Evolutionary conservation across 2,797 vertebrate species (phyloP).

Genomic region (Notolabrus celidotus): DNA sequence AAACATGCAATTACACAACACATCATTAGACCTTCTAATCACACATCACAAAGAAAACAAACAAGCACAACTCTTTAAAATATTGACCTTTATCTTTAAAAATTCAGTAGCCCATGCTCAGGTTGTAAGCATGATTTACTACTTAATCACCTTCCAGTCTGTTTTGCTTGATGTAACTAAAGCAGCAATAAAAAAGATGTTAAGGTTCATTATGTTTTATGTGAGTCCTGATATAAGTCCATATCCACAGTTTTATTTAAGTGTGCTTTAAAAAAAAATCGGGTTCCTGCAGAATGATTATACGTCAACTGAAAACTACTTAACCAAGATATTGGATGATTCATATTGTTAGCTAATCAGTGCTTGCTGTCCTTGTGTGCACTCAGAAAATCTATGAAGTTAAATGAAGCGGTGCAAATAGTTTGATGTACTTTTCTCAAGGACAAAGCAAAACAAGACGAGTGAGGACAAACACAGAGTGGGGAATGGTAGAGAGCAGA

Average conservation of each 20-base stretch:
- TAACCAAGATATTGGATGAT: not conserved
- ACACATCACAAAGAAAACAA: too few species aligned
- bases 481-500: not conserved
- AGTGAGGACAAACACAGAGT: not conserved
- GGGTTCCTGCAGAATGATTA: not conserved
- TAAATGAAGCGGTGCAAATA: not conserved
- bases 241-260: too few species aligned
- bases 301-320: not conserved
- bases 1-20: too few species aligned
- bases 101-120: not conserved
- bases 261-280: not conserved
- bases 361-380: not conserved
- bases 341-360: not conserved
- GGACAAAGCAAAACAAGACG: not conserved
- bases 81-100: not conserved
- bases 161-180: not conserved
- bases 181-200: not conserved
- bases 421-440: conserved; percentile 6
- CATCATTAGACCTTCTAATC: too few species aligned
- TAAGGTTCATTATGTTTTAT: not conserved
- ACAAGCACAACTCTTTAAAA: too few species aligned
- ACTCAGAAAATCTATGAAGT: not conserved
- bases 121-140: not conserved
- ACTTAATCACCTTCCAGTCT: not conserved
- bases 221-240: not conserved